A percentile compares a stretch with the other conserved stretches of the same genome.
Conservation (phyloP, 2,888 invertebrate genomes). For the Eristalinus aeneus region DNA sequence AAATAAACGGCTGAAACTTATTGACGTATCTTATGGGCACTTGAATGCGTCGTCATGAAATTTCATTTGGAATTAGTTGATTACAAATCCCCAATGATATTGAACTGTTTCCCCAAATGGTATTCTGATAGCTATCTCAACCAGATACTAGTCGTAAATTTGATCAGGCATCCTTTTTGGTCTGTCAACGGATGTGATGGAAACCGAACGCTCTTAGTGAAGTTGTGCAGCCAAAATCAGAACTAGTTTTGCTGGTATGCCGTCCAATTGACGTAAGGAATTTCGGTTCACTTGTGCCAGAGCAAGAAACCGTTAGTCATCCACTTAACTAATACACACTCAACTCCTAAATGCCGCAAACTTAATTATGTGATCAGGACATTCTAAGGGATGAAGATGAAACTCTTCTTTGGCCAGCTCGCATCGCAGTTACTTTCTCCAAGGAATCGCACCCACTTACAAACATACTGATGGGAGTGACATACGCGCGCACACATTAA, state of each 20-base stretch:
- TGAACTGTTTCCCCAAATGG: background rate
- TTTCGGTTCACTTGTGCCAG: background rate
- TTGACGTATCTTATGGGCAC: background rate
- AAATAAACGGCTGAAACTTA: background rate
- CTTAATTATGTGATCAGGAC: slow-evolving; percentile 57
- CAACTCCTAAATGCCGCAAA: slow-evolving; percentile 46
- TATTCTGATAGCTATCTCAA: background rate
- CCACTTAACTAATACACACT: slow-evolving; percentile 43
- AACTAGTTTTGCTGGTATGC: slow-evolving; percentile 23
- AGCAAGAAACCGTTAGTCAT: slow-evolving; percentile 7
- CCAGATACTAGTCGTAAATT: background rate
- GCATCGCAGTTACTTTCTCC: background rate
- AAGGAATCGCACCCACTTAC: background rate
- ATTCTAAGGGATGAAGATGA: background rate
- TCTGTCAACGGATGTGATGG: background rate
- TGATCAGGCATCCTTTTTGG: background rate
- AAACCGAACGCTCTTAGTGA: background rate
- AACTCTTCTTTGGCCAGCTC: background rate
- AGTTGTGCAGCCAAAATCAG: slow-evolving; percentile 8
- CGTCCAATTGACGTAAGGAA: background rate
- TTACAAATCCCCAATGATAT: background rate
- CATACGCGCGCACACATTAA: background rate
- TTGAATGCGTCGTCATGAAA: background rate
- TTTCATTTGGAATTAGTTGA: background rate
- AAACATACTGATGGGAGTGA: no score